A percentile compares a stretch with the other conserved stretches of the same genome.
phyloP scores from a whole-genome alignment of 2,888 invertebrate genomes.

The Platypus cylindrus region DNA sequence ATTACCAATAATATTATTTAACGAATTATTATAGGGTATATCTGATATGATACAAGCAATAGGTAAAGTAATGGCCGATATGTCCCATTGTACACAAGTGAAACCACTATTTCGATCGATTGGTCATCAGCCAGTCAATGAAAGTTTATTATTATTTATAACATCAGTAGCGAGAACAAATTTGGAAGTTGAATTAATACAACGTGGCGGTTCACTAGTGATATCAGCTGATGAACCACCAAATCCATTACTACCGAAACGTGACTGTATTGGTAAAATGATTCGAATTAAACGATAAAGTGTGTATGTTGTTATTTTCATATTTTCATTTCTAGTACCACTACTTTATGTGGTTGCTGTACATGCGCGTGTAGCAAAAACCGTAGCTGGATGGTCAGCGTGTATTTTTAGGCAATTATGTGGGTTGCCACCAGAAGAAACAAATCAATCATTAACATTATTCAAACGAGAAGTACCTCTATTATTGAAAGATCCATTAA shows the following conservation, averaged over 20 bases:
- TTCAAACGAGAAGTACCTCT: constrained; percentile 60
- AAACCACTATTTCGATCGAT: constrained; percentile 62
- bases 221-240: constrained; percentile 31
- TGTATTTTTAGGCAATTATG: constrained; percentile 39
- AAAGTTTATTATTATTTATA: constrained; percentile 76
- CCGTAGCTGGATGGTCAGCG: constrained; percentile 50
- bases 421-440: constrained; percentile 32
- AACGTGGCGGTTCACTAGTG: constrained; percentile 69
- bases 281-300: background rate
- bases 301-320: background rate
- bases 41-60: constrained; percentile 75
- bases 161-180: constrained; percentile 83
- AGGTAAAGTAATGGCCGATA: constrained; percentile 87
- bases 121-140: constrained; percentile 46
- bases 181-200: constrained; percentile 83
- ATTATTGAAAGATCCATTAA: constrained; percentile 73
- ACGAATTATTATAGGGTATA: constrained; percentile 39
- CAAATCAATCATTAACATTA: constrained; percentile 31
- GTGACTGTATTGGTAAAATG: constrained; percentile 61
- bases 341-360: constrained; percentile 77
- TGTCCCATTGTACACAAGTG: constrained; percentile 76
- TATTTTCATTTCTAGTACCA: constrained; percentile 52
- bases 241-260: constrained; percentile 56
- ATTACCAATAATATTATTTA: background rate
- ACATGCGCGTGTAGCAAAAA: constrained; percentile 62